Conservation (phyloP, 2,113 vertebrate species). For the Lasiurus cinereus region DNA sequence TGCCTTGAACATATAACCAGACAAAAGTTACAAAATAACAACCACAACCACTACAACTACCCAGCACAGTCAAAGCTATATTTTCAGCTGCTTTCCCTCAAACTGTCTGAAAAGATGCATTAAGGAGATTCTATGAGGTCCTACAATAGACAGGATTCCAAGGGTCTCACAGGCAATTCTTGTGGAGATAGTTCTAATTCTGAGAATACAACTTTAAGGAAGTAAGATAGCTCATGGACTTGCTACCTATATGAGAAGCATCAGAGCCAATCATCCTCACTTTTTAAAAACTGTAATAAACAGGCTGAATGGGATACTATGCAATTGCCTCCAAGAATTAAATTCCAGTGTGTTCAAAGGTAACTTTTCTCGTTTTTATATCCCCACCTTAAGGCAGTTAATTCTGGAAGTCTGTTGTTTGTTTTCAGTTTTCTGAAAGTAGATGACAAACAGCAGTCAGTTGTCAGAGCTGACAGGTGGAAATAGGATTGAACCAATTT, state of each 20-base stretch:
- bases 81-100: not conserved
- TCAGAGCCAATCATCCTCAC: not conserved
- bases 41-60: not conserved
- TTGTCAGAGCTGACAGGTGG: not conserved
- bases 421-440: not conserved
- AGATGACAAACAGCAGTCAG: not conserved
- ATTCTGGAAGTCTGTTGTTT: constrained; percentile 4
- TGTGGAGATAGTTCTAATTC: not conserved
- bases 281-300: not conserved
- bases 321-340: not conserved
- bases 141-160: not conserved
- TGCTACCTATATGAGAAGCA: not conserved
- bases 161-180: not conserved
- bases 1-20: not conserved
- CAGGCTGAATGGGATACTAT: not conserved
- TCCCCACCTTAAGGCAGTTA: not conserved
- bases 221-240: not conserved
- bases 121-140: not conserved
- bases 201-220: not conserved
- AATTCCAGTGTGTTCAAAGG: not conserved
- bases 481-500: not conserved
- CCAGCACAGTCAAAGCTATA: not conserved
- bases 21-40: not conserved
- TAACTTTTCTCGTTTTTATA: not conserved
- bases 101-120: not conserved